These are phyloP conservation scores for Lagocephalus sceleratus DNA, from an alignment of 2,797 vertebrate species.

Conservation along the genomic window DNA sequence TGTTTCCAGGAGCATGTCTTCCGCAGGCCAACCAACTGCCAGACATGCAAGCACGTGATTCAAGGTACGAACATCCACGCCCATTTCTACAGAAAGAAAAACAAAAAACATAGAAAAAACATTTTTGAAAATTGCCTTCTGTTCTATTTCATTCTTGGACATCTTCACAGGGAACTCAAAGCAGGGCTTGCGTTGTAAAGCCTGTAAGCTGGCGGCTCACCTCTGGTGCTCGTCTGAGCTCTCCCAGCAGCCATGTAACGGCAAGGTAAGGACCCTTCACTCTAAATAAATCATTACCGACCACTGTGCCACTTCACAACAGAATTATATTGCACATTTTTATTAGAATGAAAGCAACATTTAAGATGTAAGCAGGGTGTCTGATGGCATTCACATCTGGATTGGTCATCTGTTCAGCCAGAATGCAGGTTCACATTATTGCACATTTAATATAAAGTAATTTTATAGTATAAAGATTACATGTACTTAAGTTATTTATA, in stretches of 20 bases:
- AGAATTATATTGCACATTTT: too few species aligned
- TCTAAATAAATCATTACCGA: not conserved
- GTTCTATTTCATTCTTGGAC: not conserved
- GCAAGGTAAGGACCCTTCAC: conserved; percentile 76
- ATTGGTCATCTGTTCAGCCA: too few species aligned
- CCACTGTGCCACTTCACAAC: too few species aligned
- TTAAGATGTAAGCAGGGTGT: too few species aligned
- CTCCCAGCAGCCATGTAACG: conserved; percentile 84
- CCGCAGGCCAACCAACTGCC: conserved; percentile 82
- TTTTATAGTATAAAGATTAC: too few species aligned
- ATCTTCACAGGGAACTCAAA: conserved; percentile 84
- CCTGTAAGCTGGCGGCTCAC: conserved; percentile 85
- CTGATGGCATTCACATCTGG: too few species aligned
- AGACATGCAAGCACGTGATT: conserved; percentile 87
- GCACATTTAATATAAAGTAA: too few species aligned
- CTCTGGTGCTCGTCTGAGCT: conserved; percentile 89
- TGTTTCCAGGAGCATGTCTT: conserved; percentile 89
- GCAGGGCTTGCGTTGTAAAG: conserved; percentile 88
- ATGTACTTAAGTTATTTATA: too few species aligned
- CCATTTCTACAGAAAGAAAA: not conserved
- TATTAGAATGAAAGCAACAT: too few species aligned
- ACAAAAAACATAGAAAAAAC: not conserved
- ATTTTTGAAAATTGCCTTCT: not conserved
- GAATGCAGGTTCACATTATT: too few species aligned
- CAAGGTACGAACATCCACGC: conserved; percentile 74